A percentile compares a stretch with the other conserved stretches of the same genome.
These are phyloP conservation scores for Sitta europaea DNA, from an alignment of 2,113 vertebrate species.

Conservation along the genomic window DNA sequence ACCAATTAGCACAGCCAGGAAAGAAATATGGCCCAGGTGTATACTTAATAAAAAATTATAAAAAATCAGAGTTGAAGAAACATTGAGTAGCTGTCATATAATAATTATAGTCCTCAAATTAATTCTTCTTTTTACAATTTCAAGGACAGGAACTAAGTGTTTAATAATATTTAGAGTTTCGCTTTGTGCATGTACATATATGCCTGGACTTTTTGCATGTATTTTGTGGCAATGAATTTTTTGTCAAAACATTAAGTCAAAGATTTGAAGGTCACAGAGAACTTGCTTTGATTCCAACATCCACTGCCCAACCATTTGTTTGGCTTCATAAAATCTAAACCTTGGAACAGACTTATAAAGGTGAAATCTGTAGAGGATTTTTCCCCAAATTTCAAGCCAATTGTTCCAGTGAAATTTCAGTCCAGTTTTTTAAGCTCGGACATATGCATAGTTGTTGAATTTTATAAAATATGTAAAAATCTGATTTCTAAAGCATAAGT, in stretches of 20 bases:
- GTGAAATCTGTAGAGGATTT: background rate
- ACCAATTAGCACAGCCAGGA: background rate
- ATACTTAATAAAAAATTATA: background rate
- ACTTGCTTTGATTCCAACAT: background rate
- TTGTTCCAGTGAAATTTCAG: background rate
- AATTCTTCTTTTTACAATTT: background rate
- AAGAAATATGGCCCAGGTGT: background rate
- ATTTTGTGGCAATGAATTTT: background rate
- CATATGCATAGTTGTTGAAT: background rate
- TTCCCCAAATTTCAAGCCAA: background rate
- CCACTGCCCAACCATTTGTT: background rate
- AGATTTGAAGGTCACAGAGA: background rate
- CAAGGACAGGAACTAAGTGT: background rate
- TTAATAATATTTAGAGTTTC: background rate
- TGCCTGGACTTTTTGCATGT: background rate
- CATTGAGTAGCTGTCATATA: background rate
- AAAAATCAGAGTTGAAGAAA: background rate
- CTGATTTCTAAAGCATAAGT: background rate
- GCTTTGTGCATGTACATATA: background rate
- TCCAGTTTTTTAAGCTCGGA: background rate
- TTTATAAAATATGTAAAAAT: background rate
- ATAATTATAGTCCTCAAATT: background rate
- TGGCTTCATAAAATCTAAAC: background rate
- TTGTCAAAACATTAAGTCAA: background rate
- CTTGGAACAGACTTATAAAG: background rate